Base-by-base conservation (phyloP, 1,140 invertebrate genomes). In the Apocrypta bakeri region DNA sequence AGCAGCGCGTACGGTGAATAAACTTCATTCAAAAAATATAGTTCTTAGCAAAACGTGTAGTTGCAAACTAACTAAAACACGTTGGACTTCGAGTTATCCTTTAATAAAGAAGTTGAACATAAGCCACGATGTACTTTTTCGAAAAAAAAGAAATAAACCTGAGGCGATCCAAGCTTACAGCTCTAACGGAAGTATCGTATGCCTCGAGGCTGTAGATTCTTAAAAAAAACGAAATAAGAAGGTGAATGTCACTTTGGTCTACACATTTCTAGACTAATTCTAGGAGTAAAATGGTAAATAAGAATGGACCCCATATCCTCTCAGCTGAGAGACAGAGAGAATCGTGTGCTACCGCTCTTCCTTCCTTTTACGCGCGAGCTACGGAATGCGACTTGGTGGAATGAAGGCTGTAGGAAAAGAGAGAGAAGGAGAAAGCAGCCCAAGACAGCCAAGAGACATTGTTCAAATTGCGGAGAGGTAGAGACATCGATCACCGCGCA, bases 231-330 rank as follows among this genome's bases (percentile, higher is more conserved):
- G 12, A 8, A 48, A 48, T 14, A 48, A 48, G 17, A 17, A 56
- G 21, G 48, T 21, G 48, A 56, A 56, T 56, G n/a, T 56, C 21
- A 21, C 17, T 7, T 21, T 21, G 17, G 3, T 14, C 17, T 17
- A 7, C 48, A 4, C 21, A 21, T 56, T 56, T 21, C 48, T 21
- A 2, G 6, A 4, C 48, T 56, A 17, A 17, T n/a, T 25, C 71
- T 48, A 80, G 79, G 83, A 84, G 80, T 76, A 81, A 88, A 90
- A 91, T 89, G 84, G 86, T 89, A 90, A 90, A 89, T 88, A 90
- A 90, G 87, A 90, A 90, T 90, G 85, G 85, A 72, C 81, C 83
- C 86, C 79, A 77, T 88, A 84, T 14, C 24, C 33, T 61, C 1
- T 14, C 14, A 17, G 56, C 3, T 7, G 25, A 68, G 25, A 12